Evolutionary conservation across 2,797 vertebrate genomes (phyloP).

Genomic region (Sebastes miniatus): DNA sequence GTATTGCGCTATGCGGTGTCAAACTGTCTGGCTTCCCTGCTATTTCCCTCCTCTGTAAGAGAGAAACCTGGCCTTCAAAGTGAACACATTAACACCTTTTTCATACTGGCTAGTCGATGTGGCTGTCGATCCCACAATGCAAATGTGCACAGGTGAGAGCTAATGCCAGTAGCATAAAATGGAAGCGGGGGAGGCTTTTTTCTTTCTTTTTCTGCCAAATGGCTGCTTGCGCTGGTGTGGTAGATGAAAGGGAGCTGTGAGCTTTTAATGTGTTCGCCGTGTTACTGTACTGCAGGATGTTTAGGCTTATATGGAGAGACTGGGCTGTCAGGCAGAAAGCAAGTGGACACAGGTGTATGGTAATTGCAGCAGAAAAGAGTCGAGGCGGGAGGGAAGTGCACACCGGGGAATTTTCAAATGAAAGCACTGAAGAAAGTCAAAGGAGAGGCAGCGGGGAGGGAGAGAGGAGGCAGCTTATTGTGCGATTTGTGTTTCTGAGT

Average conservation of each 20-base stretch:
- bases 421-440: slow-evolving; percentile 48
- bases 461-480: background rate
- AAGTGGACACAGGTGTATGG: slow-evolving; percentile 68
- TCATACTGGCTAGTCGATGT: slow-evolving; percentile 5
- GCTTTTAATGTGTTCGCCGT: slow-evolving; percentile 50
- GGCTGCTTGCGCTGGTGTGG: slow-evolving; percentile 43
- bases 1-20: slow-evolving; percentile 9
- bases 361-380: slow-evolving; percentile 55
- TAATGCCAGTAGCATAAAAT: slow-evolving; percentile 49
- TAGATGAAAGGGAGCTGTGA: slow-evolving; percentile 62
- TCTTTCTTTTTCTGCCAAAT: slow-evolving; percentile 43
- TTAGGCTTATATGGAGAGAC: slow-evolving; percentile 48
- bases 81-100: slow-evolving; percentile 30
- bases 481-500: slow-evolving; percentile 5
- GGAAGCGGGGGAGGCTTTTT: slow-evolving; percentile 22
- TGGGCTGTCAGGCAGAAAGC: slow-evolving; percentile 58
- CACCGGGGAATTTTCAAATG: slow-evolving; percentile 47
- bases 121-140: slow-evolving; percentile 45
- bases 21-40: slow-evolving; percentile 33
- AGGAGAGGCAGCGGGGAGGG: slow-evolving; percentile 2
- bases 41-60: background rate
- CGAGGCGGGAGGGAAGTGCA: slow-evolving; percentile 38
- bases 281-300: slow-evolving; percentile 54
- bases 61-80: slow-evolving; percentile 30
- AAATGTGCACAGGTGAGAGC: slow-evolving; percentile 57